Evolutionary conservation across 2,888 invertebrate genomes (phyloP).

Genomic region (Metopia argyrocephala): DNA sequence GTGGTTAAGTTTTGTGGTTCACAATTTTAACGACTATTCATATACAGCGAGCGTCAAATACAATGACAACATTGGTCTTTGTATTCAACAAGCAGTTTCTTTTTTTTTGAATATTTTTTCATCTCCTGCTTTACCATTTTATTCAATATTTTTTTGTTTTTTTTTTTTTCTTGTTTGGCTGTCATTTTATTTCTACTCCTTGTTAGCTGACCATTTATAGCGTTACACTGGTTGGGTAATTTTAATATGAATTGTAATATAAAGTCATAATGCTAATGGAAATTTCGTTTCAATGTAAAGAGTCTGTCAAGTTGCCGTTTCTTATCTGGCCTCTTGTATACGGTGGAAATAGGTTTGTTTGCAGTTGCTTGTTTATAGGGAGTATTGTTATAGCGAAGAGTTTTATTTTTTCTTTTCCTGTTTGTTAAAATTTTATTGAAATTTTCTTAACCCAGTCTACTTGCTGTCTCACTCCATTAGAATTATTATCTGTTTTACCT

Average conservation of each 20-base stretch:
- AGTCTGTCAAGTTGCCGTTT: not conserved
- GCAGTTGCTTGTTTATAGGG: not conserved
- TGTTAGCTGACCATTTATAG: not conserved
- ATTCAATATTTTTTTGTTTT: not conserved
- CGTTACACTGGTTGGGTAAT: not conserved
- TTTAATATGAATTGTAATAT: not conserved
- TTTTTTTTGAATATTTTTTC: not conserved
- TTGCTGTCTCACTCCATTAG: not conserved
- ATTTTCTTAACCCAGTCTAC: constrained; percentile 20
- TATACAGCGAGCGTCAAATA: constrained; percentile 6
- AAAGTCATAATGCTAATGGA: not conserved
- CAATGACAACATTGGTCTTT: constrained; percentile 39
- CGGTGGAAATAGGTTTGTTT: not conserved
- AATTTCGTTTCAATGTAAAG: not conserved
- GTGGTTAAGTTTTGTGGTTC: constrained; percentile 56
- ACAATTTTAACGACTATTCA: constrained; percentile 41
- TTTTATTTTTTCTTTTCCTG: not conserved
- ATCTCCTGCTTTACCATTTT: not conserved
- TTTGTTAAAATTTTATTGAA: constrained; percentile 17
- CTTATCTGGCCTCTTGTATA: not conserved
- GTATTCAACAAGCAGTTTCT: constrained; percentile 24
- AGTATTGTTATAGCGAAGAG: not conserved
- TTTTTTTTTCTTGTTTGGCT: not conserved
- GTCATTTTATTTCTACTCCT: not conserved
- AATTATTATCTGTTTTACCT: not conserved